Conservation (phyloP, 2,113 vertebrate species). For the Chunga burmeisteri region DNA sequence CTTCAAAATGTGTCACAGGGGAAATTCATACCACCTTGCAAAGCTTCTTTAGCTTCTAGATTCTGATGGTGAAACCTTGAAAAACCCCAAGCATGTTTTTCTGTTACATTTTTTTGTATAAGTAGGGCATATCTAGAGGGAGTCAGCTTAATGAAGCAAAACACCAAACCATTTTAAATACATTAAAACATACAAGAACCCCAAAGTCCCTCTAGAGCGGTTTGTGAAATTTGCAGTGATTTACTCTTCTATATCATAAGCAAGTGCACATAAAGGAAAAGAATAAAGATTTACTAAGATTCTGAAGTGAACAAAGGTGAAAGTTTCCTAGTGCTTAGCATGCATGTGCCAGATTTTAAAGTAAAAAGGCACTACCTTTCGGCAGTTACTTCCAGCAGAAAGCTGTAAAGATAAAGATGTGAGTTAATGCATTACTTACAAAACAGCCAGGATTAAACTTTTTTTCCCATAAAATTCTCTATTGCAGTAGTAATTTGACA, state of each 20-base stretch:
- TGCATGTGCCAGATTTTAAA: conserved; percentile 18
- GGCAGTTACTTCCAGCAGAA: conserved; percentile 19
- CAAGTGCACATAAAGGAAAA: conserved; percentile 31
- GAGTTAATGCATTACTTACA: background rate
- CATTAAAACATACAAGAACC: conserved; percentile 57
- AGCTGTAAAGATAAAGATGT: conserved; percentile 44
- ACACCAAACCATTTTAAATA: conserved; percentile 67
- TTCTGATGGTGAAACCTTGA: conserved; percentile 21
- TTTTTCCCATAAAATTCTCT: background rate
- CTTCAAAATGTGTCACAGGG: conserved; percentile 30
- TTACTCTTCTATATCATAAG: conserved; percentile 27
- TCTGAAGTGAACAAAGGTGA: background rate
- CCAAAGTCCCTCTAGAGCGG: background rate
- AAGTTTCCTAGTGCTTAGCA: conserved; percentile 1
- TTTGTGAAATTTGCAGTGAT: conserved; percentile 26
- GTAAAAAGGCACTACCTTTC: background rate
- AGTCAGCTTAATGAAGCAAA: conserved; percentile 72
- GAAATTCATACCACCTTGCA: conserved; percentile 35
- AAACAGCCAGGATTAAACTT: background rate
- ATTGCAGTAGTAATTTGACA: background rate
- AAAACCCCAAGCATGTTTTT: background rate
- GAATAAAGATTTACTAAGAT: background rate
- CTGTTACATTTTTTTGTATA: conserved; percentile 49
- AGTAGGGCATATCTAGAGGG: conserved; percentile 66
- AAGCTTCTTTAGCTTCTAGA: background rate